A percentile compares a stretch with the other conserved stretches of the same genome.
Evolutionary conservation across 1,140 invertebrate genomes (phyloP).

Genomic region (Argopecten irradians): DNA sequence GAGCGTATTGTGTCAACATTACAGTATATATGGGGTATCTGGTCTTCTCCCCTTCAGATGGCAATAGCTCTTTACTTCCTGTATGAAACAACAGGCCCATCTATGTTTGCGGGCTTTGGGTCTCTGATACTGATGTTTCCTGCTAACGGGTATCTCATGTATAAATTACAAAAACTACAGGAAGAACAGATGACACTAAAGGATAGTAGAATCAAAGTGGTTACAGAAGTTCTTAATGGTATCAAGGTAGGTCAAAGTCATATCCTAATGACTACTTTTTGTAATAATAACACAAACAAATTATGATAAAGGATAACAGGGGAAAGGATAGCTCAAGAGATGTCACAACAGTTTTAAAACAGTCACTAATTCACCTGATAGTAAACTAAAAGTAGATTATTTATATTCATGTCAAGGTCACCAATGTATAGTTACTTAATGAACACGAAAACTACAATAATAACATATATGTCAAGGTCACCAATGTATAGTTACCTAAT

Average conservation of each 20-base stretch:
- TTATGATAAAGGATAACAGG: too few species aligned
- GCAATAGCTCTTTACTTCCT: slow-evolving; percentile 90
- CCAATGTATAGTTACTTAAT: too few species aligned
- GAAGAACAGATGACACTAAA: slow-evolving; percentile 77
- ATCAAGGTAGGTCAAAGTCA: slow-evolving; percentile 78
- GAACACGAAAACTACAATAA: too few species aligned
- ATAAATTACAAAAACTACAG: slow-evolving; percentile 82
- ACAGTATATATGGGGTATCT: slow-evolving; percentile 93
- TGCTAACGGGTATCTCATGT: slow-evolving; percentile 91
- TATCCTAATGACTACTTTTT: too few species aligned
- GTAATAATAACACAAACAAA: too few species aligned
- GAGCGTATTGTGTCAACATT: slow-evolving; percentile 74
- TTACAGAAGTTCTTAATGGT: slow-evolving; percentile 75
- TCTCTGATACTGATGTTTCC: slow-evolving; percentile 77
- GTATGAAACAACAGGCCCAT: slow-evolving; percentile 83
- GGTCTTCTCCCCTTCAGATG: slow-evolving; percentile 96
- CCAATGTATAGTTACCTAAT: too few species aligned
- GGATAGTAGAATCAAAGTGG: slow-evolving; percentile 78
- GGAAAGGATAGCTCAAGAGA: too few species aligned
- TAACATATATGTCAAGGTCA: too few species aligned
- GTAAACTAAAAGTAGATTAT: too few species aligned
- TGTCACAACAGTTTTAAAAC: too few species aligned
- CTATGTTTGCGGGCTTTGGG: slow-evolving; percentile 73
- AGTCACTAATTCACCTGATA: too few species aligned
- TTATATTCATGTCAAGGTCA: too few species aligned